phyloP scores from a whole-genome alignment of 1,140 invertebrate genomes.

The Triops longicaudatus region DNA sequence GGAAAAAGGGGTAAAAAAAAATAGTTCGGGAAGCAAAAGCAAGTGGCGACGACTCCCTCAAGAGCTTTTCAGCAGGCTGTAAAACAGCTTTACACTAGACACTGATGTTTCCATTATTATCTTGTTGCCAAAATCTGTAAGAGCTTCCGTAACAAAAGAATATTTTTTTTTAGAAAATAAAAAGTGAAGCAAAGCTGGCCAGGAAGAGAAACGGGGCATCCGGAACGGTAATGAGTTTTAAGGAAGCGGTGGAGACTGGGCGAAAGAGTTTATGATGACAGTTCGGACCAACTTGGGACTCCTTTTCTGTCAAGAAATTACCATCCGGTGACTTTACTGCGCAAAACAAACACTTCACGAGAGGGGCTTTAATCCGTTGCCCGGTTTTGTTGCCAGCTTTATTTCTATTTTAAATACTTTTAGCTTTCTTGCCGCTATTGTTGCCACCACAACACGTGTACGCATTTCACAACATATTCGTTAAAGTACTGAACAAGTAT shows the following conservation, averaged over 20 bases:
- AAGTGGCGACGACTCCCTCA: conserved; percentile 10
- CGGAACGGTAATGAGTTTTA: not conserved
- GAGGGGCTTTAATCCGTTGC: not conserved
- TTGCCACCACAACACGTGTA: not conserved
- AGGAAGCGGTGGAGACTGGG: not conserved
- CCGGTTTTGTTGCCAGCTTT: not conserved
- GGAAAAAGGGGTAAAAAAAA: not conserved
- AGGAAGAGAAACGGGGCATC: not conserved
- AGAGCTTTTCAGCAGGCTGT: conserved; percentile 14
- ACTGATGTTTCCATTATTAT: conserved; percentile 13
- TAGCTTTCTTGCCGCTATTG: not conserved
- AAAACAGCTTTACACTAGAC: conserved; percentile 9
- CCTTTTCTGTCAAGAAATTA: conserved; percentile 12
- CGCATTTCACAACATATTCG: not conserved
- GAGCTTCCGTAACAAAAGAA: not conserved
- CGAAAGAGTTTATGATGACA: not conserved
- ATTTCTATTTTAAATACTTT: not conserved
- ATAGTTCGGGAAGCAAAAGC: not conserved
- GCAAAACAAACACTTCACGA: not conserved
- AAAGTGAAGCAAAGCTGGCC: not conserved
- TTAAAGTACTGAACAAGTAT: no score
- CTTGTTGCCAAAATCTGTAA: not conserved
- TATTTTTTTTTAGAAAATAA: not conserved
- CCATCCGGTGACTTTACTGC: not conserved
- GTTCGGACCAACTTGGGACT: not conserved